Conservation (phyloP, 2,113 vertebrate genomes). For the Podarcis cretensis region DNA sequence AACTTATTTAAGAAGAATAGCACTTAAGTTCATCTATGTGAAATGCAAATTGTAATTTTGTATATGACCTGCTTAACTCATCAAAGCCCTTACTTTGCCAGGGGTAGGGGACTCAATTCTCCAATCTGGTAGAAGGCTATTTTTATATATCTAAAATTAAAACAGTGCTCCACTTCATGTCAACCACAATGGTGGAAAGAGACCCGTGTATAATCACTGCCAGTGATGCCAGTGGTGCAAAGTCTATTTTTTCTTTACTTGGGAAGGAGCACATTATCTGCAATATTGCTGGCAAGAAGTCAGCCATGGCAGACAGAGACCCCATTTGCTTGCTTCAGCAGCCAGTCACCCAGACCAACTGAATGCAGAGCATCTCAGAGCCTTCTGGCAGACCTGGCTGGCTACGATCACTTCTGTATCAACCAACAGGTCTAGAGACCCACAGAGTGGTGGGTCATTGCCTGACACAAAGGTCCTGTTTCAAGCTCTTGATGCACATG, state of each 20-base stretch:
- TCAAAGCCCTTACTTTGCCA: background rate
- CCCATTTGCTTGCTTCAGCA: background rate
- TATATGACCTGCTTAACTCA: background rate
- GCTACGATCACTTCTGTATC: background rate
- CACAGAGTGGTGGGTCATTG: no score
- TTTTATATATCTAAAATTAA: constrained; percentile 11
- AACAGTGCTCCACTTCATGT: background rate
- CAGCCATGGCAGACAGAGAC: background rate
- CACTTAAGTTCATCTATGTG: background rate
- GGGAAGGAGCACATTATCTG: background rate
- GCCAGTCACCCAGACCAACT: background rate
- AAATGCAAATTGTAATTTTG: constrained; percentile 7
- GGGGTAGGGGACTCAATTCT: background rate
- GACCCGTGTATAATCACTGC: background rate
- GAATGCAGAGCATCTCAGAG: background rate
- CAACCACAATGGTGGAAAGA: background rate
- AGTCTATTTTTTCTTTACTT: background rate
- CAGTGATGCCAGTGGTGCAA: background rate
- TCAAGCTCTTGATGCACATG: background rate
- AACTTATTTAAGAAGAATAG: background rate
- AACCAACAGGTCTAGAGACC: background rate
- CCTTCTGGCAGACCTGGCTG: background rate
- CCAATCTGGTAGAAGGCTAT: background rate
- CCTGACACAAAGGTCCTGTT: background rate
- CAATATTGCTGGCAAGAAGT: background rate